These are phyloP conservation scores for Benitochromis conjunctus DNA, from an alignment of 2,113 vertebrate species.

Conservation along the genomic window DNA sequence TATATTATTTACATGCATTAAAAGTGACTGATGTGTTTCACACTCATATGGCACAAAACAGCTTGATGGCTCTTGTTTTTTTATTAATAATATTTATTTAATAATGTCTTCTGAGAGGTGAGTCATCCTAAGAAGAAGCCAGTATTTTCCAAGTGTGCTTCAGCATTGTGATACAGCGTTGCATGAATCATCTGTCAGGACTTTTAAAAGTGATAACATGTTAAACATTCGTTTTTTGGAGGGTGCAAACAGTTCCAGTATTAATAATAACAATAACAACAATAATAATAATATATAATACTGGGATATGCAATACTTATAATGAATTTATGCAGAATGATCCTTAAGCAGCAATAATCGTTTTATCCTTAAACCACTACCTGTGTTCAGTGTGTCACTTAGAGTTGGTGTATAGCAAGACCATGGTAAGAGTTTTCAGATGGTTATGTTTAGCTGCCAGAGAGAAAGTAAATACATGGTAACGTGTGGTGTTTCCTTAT, in stretches of 20 bases:
- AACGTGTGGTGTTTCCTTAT: too few relatives aligned
- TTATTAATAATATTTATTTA: background rate
- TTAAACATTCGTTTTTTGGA: background rate
- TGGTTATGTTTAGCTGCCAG: background rate
- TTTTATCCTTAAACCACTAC: too few relatives aligned
- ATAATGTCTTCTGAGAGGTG: background rate
- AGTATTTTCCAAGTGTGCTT: background rate
- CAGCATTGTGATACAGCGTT: background rate
- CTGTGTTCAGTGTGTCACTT: too few relatives aligned
- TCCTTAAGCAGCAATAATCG: too few relatives aligned
- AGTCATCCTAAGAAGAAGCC: background rate
- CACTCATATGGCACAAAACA: background rate
- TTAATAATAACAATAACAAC: background rate
- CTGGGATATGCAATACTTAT: too few relatives aligned
- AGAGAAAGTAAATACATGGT: too few relatives aligned
- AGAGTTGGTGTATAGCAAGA: background rate
- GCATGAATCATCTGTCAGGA: background rate
- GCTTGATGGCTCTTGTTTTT: background rate
- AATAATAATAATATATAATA: background rate
- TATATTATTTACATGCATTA: background rate
- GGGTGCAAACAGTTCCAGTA: background rate
- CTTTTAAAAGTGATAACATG: background rate
- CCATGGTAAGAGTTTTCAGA: background rate
- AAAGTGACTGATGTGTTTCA: background rate
- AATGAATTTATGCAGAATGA: too few relatives aligned